A percentile compares a stretch with the other conserved stretches of the same genome.
Conservation (phyloP, 2,888 invertebrate species). For the Synergus gifuensis region DNA sequence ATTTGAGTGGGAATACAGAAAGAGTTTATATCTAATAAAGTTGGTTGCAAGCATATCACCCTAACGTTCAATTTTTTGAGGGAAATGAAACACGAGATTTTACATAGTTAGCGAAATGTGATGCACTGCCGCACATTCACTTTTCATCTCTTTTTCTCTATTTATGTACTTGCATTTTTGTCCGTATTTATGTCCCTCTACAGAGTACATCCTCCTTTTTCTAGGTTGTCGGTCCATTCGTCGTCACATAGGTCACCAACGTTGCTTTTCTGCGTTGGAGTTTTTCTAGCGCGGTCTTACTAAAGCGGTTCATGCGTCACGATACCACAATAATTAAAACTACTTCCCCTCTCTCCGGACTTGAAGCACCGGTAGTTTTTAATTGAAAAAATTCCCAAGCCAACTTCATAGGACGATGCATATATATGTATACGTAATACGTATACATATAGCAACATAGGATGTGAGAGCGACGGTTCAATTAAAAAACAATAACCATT, state of each 20-base stretch:
- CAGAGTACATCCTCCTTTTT: conserved; percentile 1
- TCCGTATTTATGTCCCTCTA: background rate
- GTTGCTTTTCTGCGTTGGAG: conserved; percentile 40
- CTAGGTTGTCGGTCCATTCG: conserved; percentile 17
- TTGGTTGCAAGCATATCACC: no score
- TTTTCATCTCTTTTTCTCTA: conserved; percentile 36
- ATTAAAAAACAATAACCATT: conserved; percentile 69
- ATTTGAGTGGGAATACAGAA: background rate
- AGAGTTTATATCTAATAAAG: background rate
- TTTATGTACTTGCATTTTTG: background rate
- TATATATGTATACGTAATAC: background rate
- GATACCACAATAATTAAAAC: conserved; percentile 75
- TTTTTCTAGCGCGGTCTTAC: conserved; percentile 53
- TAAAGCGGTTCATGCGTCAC: conserved; percentile 70
- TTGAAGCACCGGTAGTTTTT: conserved; percentile 65
- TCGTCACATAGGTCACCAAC: background rate
- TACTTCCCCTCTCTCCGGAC: conserved; percentile 55
- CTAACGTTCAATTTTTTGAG: background rate
- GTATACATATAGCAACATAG: conserved; percentile 44
- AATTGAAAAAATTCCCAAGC: conserved; percentile 74
- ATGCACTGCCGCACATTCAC: background rate
- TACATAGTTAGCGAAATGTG: background rate
- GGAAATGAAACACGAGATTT: background rate
- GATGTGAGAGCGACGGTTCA: conserved; percentile 55
- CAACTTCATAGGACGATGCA: conserved; percentile 59